phyloP scores from a whole-genome alignment of 2,888 invertebrate species.

The Philonicus albiceps region DNA sequence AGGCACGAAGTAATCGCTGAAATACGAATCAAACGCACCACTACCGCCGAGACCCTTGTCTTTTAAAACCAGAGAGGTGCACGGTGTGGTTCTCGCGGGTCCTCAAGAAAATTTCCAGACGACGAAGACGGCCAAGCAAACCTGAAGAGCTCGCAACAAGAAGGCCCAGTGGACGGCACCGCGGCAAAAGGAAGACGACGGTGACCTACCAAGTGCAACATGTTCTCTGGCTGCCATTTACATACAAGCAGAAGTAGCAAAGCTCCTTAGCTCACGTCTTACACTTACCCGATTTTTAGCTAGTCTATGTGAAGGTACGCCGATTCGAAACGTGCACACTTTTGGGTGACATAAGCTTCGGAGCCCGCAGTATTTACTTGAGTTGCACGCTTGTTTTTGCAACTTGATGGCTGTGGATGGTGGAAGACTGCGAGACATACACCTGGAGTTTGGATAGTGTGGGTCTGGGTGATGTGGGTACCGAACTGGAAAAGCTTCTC shows the following conservation, averaged over 20 bases:
- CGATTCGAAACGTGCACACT: not conserved
- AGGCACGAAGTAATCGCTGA: not conserved
- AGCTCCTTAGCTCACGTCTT: not conserved
- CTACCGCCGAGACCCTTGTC: not conserved
- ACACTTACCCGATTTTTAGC: not conserved
- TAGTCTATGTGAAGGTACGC: not conserved
- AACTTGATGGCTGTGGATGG: not conserved
- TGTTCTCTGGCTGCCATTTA: not conserved
- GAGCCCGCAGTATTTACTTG: not conserved
- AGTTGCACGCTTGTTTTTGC: not conserved
- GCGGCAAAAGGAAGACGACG: not conserved
- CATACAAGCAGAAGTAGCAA: not conserved
- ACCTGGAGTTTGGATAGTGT: not conserved
- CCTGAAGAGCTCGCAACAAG: not conserved
- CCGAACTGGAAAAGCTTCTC: not conserved
- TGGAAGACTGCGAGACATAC: not conserved
- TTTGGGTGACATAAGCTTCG: not conserved
- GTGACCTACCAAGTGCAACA: conserved; percentile 22
- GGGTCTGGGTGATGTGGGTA: not conserved
- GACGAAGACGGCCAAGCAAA: not conserved
- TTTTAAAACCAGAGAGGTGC: not conserved
- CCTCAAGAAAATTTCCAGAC: not conserved
- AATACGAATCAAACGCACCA: not conserved
- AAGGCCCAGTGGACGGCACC: not conserved
- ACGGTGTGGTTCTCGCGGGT: not conserved